These are phyloP conservation scores for Catamblyrhynchus diadema DNA, from an alignment of 2,797 vertebrate species.

Conservation along the genomic window DNA sequence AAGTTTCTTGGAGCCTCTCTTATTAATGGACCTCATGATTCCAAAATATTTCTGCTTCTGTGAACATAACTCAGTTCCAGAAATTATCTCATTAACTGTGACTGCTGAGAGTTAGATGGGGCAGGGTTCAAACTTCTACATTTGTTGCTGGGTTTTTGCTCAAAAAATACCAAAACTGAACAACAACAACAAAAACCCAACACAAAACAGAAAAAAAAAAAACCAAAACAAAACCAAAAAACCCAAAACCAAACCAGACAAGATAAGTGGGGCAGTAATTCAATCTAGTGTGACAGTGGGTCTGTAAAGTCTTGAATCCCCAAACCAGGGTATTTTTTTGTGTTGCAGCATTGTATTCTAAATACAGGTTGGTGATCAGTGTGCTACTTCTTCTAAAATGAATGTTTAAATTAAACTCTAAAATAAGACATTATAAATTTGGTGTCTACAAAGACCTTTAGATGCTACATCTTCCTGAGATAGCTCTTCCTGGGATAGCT, in stretches of 20 bases:
- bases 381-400: not conserved
- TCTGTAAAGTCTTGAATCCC: not conserved
- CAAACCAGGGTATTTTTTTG: not conserved
- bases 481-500: not conserved
- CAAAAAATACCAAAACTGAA: not conserved
- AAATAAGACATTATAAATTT: not conserved
- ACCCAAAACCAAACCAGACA: not conserved
- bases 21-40: not conserved
- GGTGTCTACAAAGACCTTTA: not conserved
- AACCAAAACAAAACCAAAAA: not conserved
- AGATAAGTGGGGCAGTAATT: not conserved
- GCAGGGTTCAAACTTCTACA: not conserved
- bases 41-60: not conserved
- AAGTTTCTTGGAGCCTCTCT: not conserved
- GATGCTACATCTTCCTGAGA: not conserved
- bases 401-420: not conserved
- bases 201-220: not conserved
- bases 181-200: not conserved
- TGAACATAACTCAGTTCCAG: not conserved
- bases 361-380: not conserved
- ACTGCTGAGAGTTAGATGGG: not conserved
- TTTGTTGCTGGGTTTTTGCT: not conserved
- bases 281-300: not conserved
- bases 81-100: not conserved
- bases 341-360: not conserved